phyloP scores from a whole-genome alignment of 1,140 invertebrate genomes.

The Bombus turneri region DNA sequence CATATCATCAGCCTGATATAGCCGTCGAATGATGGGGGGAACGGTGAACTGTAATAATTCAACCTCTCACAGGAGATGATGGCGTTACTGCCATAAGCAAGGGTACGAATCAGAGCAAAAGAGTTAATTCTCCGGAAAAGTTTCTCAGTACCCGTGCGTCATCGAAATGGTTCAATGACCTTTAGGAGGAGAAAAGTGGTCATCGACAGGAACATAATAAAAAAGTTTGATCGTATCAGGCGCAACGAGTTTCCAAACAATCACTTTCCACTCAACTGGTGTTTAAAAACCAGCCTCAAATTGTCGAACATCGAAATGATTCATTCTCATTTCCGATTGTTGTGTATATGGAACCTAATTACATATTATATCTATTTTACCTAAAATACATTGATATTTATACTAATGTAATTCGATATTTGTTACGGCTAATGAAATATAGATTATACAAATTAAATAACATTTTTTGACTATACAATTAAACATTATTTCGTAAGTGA shows the following conservation, averaged over 20 bases:
- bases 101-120: slow-evolving; percentile 52
- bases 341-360: background rate
- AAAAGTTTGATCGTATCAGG: slow-evolving; percentile 8
- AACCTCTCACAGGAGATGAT: slow-evolving; percentile 27
- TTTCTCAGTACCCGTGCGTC: background rate
- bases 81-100: slow-evolving; percentile 37
- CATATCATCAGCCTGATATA: background rate
- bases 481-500: too few species aligned
- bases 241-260: slow-evolving; percentile 16
- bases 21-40: background rate
- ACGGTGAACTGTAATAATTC: slow-evolving; percentile 19
- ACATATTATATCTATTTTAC: background rate
- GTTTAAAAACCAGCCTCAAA: background rate
- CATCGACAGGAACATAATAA: slow-evolving; percentile 23
- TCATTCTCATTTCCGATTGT: background rate
- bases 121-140: slow-evolving; percentile 51
- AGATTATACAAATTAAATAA: too few species aligned
- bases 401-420: too few species aligned
- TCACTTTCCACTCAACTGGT: background rate
- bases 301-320: too few species aligned
- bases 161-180: slow-evolving; percentile 25
- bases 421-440: too few species aligned
- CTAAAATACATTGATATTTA: too few species aligned
- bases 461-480: too few species aligned
- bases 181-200: slow-evolving; percentile 24